Base-by-base conservation (phyloP, 2,888 invertebrate genomes). In the Coleophora deauratella region DNA sequence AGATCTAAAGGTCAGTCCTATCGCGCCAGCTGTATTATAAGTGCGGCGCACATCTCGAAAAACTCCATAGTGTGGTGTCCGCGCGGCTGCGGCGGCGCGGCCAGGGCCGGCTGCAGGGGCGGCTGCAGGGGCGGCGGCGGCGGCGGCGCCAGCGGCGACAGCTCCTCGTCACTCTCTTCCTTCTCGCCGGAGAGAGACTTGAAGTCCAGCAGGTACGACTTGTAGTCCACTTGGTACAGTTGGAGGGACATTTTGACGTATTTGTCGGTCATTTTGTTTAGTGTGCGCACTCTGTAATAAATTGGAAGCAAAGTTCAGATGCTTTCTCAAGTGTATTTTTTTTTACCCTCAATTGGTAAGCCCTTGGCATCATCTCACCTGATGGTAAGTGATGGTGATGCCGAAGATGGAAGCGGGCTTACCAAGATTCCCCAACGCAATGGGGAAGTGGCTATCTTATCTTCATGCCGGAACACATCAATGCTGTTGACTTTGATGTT, bases 11-110 rank as follows among this genome's bases (percentile, higher is more conserved):
- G n/a, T n/a, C n/a, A n/a, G n/a, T n/a, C n/a, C n/a, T 89, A 98
- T 80, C 98, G 94, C 27, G 99, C 99, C 48, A 99, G 87, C 59
- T 99, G 98, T 47, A 98, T 98, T 59, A 99, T 99, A 35, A 99
- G 88, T 2, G 97, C 96, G 13, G 99, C 98, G 79, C 99, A 99
- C 98, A 99, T 99, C 87, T 99, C 99, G 69, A 99, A 99, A 87
- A 99, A 99, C 85, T 99, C 99, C 95, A 99, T 97, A 1, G 99
- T 99, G 75, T 98, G 97, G 68, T 99, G 98, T 0, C 94, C 95
- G 15, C 87, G 87, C 0, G 71, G 64, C 31, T 52, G 53, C 28
- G 52, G 40, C 44, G 55, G 27, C 44, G 71, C 50, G 70, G 47
- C 47, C 71, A 53, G 37, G 74, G 59, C 28, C 75, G 66, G n/a